Evolutionary conservation across 1,140 invertebrate genomes (phyloP), one percentile per base, ranked within the genome.

Genomic region (Ceratina australensis): DNA sequence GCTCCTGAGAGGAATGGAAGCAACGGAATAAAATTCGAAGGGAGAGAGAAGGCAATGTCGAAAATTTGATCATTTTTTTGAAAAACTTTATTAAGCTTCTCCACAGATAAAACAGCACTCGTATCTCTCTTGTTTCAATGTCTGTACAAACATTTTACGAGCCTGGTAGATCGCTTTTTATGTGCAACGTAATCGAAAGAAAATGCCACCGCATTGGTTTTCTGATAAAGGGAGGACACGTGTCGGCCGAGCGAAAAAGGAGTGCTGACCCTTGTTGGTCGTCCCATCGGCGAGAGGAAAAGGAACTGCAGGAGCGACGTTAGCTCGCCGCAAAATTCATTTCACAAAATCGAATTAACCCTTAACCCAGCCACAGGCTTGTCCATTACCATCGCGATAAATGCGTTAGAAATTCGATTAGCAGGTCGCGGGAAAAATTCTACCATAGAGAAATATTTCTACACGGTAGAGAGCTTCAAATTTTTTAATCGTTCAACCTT

Each of bases 251-350:
- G 18, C 15, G 26, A 33, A 49, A 13, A 47, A 64, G 20, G n/a
- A 2, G n/a, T 22, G 33, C 28, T 22, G 61, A 64, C 28, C 33
- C 10, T 47, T 47, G 15, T 5, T 16, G 22, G 20, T 12, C 56
- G 15, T 15, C 56, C 20, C 20, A 0, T 12, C 22, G 3, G 10
- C 28, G 28, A 5, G 3, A 18, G 59, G 16, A 60, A 7, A 59
- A 16, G 59, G 15, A 0, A 60, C 3, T 60, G 50, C n/a, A 20
- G 28, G 10, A 20, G 33, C 33, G 3, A 24, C 7, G 12, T 57
- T 20, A 20, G 54, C 57, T 42, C n/a, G 28, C 28, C 52, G 56
- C 49, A 52, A 63, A 72, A 72, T 72, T 72, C 61, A 72, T 72
- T 72, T 22, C 47, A 54, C n/a, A 1, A 16, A 63, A 72, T 72